A percentile compares a stretch with the other conserved stretches of the same genome.
Evolutionary conservation across 2,888 invertebrate species (phyloP).

Genomic region (Autographa pulchrina): DNA sequence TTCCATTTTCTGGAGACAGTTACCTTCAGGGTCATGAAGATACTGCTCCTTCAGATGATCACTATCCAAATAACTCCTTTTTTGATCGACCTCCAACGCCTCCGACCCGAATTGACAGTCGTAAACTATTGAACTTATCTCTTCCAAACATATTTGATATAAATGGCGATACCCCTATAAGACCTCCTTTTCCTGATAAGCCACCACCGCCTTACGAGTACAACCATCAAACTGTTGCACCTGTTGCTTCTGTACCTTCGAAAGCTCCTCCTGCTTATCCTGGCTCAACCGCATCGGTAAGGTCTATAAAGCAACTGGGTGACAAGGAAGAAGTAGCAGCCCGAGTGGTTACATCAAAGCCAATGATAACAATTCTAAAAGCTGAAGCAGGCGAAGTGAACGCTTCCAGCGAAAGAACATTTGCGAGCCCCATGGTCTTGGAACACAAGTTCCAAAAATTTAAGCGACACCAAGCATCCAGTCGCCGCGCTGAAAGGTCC

Average conservation of each 20-base stretch:
- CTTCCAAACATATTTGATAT: constrained; percentile 85
- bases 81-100: constrained; percentile 91
- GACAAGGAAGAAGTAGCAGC: constrained; percentile 92
- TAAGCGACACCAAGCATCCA: constrained; percentile 85
- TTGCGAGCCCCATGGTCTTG: constrained; percentile 86
- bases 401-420: constrained; percentile 89
- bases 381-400: constrained; percentile 93
- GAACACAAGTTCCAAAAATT: constrained; percentile 87
- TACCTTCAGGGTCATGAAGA: constrained; percentile 90
- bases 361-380: constrained; percentile 93
- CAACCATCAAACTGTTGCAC: constrained; percentile 89
- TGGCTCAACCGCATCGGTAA: constrained; percentile 69
- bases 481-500: constrained; percentile 91
- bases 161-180: constrained; percentile 68
- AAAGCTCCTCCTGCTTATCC: constrained; percentile 93
- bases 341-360: constrained; percentile 93
- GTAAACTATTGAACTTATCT: constrained; percentile 82
- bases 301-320: constrained; percentile 65
- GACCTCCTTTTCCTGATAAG: constrained; percentile 77
- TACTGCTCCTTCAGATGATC: constrained; percentile 90
- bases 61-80: constrained; percentile 84
- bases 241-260: constrained; percentile 70
- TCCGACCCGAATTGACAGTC: constrained; percentile 92
- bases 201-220: constrained; percentile 93
- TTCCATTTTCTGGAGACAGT: constrained; percentile 89